phyloP scores from a whole-genome alignment of 2,888 invertebrate genomes.

The Pristionchus maxplancki region DNA sequence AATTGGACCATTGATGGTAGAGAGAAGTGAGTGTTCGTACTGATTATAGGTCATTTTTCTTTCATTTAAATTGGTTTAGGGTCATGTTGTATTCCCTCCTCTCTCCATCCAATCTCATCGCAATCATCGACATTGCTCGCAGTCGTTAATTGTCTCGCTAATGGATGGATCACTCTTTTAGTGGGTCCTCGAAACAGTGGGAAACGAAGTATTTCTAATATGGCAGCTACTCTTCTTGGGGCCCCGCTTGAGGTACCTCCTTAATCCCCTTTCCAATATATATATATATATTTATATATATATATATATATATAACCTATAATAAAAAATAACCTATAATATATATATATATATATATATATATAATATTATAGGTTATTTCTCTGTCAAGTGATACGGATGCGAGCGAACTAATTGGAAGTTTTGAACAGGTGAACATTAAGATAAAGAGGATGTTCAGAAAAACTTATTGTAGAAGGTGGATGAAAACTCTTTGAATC shows the following conservation, averaged over 20 bases:
- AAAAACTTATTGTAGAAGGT: constrained; percentile 55
- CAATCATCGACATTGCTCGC: constrained; percentile 84
- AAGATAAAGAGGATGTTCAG: too few relatives aligned
- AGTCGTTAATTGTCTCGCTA: constrained; percentile 89
- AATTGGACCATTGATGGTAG: constrained; percentile 25
- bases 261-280: neutral
- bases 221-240: neutral
- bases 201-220: constrained; percentile 57
- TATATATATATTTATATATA: neutral
- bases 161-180: constrained; percentile 93
- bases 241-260: constrained; percentile 3
- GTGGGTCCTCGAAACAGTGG: constrained; percentile 81
- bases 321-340: neutral
- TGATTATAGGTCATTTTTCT: neutral
- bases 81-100: neutral
- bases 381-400: constrained; percentile 92
- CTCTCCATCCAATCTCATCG: constrained; percentile 76
- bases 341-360: neutral
- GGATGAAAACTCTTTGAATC: constrained; percentile 56
- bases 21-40: neutral
- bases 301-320: neutral
- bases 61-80: neutral
- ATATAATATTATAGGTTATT: neutral
- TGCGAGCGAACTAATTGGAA: constrained; percentile 93
- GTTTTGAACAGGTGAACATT: constrained; percentile 91